Conservation (phyloP, 2,113 vertebrate species). For the Chitala chitala region DNA sequence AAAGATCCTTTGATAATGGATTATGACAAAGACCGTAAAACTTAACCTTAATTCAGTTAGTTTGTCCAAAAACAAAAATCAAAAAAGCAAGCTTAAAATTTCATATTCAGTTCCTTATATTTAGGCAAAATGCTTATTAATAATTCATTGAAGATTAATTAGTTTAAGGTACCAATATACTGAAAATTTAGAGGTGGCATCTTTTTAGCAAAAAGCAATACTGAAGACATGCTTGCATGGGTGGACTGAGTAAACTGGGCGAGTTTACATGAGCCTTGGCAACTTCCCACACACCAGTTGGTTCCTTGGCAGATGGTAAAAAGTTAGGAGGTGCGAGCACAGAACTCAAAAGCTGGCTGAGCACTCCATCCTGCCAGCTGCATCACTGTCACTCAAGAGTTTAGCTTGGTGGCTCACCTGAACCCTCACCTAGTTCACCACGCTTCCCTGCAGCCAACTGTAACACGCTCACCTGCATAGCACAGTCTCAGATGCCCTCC, state of each 20-base stretch:
- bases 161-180: too few species aligned
- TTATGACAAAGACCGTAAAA: too few species aligned
- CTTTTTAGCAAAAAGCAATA: background rate
- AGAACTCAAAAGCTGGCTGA: slow-evolving; percentile 55
- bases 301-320: slow-evolving; percentile 66
- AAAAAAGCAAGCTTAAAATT: background rate
- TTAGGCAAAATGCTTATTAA: background rate
- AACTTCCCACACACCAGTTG: slow-evolving; percentile 66
- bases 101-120: background rate
- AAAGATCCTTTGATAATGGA: too few species aligned
- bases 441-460: background rate
- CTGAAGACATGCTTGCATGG: background rate
- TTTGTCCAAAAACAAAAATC: too few species aligned
- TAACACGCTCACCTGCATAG: background rate
- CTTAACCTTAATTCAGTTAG: too few species aligned
- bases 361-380: slow-evolving; percentile 60
- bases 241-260: slow-evolving; percentile 30
- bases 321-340: slow-evolving; percentile 69
- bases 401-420: too few species aligned
- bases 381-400: too few species aligned
- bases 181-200: too few species aligned
- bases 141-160: background rate
- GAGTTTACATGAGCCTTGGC: slow-evolving; percentile 62
- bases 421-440: background rate
- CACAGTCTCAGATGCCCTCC: background rate